phyloP scores from a whole-genome alignment of 2,113 vertebrate species.

The Elanoides forficatus region DNA sequence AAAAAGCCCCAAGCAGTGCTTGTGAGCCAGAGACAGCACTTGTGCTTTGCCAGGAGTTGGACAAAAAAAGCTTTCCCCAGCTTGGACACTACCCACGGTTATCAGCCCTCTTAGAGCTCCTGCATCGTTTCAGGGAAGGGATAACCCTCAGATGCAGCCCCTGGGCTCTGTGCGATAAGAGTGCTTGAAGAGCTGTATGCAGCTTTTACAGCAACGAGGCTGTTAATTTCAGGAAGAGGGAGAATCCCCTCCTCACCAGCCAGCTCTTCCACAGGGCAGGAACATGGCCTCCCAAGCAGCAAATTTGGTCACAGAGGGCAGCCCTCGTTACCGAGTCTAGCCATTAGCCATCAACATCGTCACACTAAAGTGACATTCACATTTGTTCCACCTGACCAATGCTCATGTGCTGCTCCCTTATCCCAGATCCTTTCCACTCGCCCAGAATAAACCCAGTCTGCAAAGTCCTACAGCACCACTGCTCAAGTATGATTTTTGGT shows the following conservation, averaged over 20 bases:
- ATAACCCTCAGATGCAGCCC: not conserved
- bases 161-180: not conserved
- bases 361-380: not conserved
- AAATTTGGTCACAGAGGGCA: not conserved
- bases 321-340: not conserved
- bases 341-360: too few relatives aligned
- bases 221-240: not conserved
- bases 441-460: not conserved
- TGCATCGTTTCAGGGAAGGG: rapidly evolving
- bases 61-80: not conserved
- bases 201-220: not conserved
- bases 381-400: not conserved
- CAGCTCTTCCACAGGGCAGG: not conserved
- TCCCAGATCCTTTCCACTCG: not conserved
- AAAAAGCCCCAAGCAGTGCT: not conserved
- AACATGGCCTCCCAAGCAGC: not conserved
- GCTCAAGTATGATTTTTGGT: not conserved
- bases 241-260: not conserved
- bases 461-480: rapidly evolving
- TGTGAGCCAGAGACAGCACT: not conserved
- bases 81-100: rapidly evolving
- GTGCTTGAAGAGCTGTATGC: rapidly evolving
- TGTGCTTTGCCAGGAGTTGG: not conserved
- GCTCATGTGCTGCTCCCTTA: not conserved
- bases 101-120: not conserved